Base-by-base conservation (phyloP, 2,888 invertebrate genomes). In the Ptychoptera contaminata region DNA sequence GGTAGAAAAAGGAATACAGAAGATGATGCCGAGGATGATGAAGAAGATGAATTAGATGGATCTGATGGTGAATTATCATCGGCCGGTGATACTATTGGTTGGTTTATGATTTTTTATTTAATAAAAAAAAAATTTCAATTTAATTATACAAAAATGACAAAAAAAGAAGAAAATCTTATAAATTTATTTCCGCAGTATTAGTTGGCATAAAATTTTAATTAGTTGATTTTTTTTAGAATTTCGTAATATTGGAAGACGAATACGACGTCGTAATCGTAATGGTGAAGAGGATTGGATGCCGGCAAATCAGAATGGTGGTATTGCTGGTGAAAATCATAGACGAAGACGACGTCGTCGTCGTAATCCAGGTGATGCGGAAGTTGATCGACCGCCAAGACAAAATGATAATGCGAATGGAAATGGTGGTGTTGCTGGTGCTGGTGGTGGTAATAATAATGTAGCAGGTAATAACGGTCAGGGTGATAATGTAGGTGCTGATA, bases 1-100 rank as follows among this genome's bases (percentile, higher is more conserved):
- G 96, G 96, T 1, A 71, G 91, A 49, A 73, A 79, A 57, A 71
- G 88, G 54, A 85, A 84, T 58, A 84, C 85, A 57, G 91, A 92
- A 52, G 92, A 93, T 54, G 90, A 91, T 62, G 82, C 81, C 67
- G 85, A 70, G 58, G 73, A 78, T 54, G 79, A 79, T 52, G 76
- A 77, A 51, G 79, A 79, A 43, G 75, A 76, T 36, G 74, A 73
- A 49, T 61, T 71, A 56, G 70, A 70, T 51, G 75, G 72, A 44
- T 72, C 70, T 48, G 78, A 77, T 54, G 77, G 73, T 52, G 73
- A 76, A 56, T 49, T 50, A 2, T 59, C 59, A 46, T 61, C 63
- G 37, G 66, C 65, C 37, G 58, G 59, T 49, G 62, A 61, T 53
- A 60, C 60, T 9, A 34, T 35, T 9, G 16, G 42, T 42, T 9